Evolutionary conservation across 2,113 vertebrate species (phyloP), one percentile per base, ranked within the genome.

Genomic region (Illadopsis cleaveri): DNA sequence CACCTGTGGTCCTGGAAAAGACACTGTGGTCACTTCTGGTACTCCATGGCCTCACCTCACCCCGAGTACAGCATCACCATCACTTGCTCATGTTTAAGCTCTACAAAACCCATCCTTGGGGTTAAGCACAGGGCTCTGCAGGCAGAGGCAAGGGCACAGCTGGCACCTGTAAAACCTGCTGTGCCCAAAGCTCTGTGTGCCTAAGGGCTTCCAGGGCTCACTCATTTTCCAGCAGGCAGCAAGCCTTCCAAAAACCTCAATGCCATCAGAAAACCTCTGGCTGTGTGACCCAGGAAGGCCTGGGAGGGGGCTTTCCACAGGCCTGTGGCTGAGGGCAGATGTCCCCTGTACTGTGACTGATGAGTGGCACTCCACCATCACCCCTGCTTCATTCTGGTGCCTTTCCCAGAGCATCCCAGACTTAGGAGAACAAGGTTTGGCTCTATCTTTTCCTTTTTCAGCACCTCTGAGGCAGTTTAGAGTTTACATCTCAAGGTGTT

Each of bases 241-340:
- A 99, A 99, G 81, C 89, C 98, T 93, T 98, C 98, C 81, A 98
- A 98, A 97, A 97, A 96, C 77, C 89, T 98, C 82, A 77, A 35
- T 25, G 96, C 98, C 4, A 96, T 98, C 85, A 95, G 96, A 64
- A 98, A 98, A 21, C 97, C 98, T 44, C 76, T 98, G 91, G 95
- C 98, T 79, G 54, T 97, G 77, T 96, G 99, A 13, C 33, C 42
- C 73, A 42, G 47, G 25, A 97, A 95, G 77, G 98, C 97, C 15
- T 75, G 87, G 13, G 88, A 93, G 3, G 78, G 58, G 60, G 84
- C 75, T 66, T 96, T 99, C 54, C 91, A 94, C 90, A 91, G 97
- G 18, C 98, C 98, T 98, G 42, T 98, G 98, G 98, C 68, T 98
- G 33, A 98, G 98, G 10, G 98, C 98, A 12, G 98, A 98, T 66